These are phyloP conservation scores for Phymanthus crucifer DNA, from an alignment of 92 coral and sea anemone species.

Conservation along the genomic window DNA sequence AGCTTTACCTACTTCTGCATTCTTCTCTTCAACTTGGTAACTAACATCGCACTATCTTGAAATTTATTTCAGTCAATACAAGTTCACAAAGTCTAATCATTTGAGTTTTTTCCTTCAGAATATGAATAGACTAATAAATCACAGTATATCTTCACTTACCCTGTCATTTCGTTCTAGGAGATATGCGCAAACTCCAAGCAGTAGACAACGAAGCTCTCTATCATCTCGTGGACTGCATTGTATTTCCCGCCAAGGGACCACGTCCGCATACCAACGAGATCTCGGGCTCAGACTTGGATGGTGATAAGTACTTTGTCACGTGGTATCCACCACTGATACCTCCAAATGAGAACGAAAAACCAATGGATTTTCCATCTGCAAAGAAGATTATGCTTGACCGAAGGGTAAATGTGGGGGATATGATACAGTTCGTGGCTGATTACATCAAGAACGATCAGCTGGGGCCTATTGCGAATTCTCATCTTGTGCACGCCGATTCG, in stretches of 20 bases:
- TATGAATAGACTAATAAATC: too few species aligned
- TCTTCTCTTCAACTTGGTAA: too few species aligned
- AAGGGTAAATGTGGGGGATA: slow-evolving; percentile 70
- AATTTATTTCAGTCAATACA: too few species aligned
- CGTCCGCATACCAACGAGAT: slow-evolving; percentile 95
- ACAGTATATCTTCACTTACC: neutral
- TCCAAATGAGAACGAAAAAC: slow-evolving; percentile 53
- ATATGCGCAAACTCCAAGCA: slow-evolving; percentile 88
- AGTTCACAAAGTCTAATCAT: too few species aligned
- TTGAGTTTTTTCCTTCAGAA: too few species aligned
- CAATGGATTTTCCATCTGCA: slow-evolving; percentile 94
- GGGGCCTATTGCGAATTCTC: slow-evolving; percentile 91
- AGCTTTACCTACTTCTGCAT: too few species aligned
- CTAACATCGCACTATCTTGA: too few species aligned
- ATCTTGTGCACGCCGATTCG: slow-evolving; percentile 84
- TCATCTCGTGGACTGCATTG: slow-evolving; percentile 88
- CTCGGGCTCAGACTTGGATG: slow-evolving; percentile 97
- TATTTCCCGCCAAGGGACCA: slow-evolving; percentile 88
- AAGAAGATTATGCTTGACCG: slow-evolving; percentile 56
- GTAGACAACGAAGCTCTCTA: slow-evolving; percentile 72
- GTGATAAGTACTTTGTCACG: slow-evolving; percentile 91
- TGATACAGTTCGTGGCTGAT: slow-evolving; percentile 90
- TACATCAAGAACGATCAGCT: slow-evolving; percentile 90
- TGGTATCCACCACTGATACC: slow-evolving; percentile 74
- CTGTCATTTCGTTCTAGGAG: slow-evolving; percentile 52